Conservation (phyloP, 2,113 vertebrate genomes). For the Eidolon helvum region DNA sequence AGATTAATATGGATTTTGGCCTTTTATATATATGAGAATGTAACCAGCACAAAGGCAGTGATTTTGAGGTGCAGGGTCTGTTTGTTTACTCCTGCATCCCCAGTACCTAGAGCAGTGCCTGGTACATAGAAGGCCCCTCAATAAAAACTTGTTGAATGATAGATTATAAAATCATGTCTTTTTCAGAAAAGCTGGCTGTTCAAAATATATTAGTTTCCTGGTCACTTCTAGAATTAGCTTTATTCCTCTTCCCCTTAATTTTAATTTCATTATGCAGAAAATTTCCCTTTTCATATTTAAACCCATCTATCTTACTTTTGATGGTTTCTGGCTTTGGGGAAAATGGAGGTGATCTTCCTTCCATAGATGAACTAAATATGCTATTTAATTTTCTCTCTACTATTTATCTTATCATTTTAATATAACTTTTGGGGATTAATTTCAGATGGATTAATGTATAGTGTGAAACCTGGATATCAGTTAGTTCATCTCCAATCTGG, state of each 20-base stretch:
- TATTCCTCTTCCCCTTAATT: background rate
- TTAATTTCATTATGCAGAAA: slow-evolving; percentile 24
- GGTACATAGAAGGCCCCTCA: background rate
- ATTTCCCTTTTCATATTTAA: slow-evolving; percentile 31
- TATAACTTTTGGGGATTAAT: background rate
- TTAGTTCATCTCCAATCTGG: background rate
- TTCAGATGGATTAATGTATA: background rate
- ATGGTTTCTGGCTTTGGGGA: background rate
- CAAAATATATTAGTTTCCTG: background rate
- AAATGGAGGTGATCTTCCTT: background rate
- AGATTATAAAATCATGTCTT: background rate
- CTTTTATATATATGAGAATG: background rate
- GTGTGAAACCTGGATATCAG: background rate
- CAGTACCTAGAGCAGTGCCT: background rate
- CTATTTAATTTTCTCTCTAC: background rate
- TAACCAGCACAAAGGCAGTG: background rate
- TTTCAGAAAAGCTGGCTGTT: slow-evolving; percentile 2
- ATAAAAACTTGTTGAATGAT: background rate
- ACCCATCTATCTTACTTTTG: background rate
- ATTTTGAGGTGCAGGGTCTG: background rate
- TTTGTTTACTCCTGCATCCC: background rate
- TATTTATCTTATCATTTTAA: slow-evolving; percentile 13
- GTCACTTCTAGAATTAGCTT: background rate
- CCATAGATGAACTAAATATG: background rate
- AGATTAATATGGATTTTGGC: background rate